A percentile compares a stretch with the other conserved stretches of the same genome.
phyloP scores from a whole-genome alignment of 1,140 invertebrate genomes.

The Brachionus plicatilis region DNA sequence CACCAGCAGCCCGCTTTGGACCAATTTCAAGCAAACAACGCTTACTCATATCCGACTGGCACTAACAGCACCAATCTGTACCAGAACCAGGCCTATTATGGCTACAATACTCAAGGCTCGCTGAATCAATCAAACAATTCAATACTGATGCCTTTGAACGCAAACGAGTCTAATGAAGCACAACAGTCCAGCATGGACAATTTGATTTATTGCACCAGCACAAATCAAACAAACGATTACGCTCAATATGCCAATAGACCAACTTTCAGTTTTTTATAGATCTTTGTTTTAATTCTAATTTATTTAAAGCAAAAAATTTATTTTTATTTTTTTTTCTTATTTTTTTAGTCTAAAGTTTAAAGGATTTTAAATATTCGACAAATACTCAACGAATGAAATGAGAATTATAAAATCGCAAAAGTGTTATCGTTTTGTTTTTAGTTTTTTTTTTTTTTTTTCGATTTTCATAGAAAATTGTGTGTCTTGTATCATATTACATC shows the following conservation, averaged over 20 bases:
- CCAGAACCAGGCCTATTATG: not conserved
- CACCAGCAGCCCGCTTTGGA: not conserved
- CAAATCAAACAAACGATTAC: not conserved
- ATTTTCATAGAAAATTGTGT: not conserved
- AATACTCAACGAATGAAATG: slow-evolving; percentile 36
- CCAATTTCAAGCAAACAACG: not conserved
- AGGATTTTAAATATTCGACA: not conserved
- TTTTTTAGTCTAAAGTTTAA: slow-evolving; percentile 16
- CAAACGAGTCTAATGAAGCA: not conserved
- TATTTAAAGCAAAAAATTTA: slow-evolving; percentile 29
- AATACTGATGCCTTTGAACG: not conserved
- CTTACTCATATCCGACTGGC: not conserved
- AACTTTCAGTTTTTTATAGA: slow-evolving; percentile 17
- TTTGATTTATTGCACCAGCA: not conserved
- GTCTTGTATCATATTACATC: not conserved
- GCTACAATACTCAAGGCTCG: not conserved
- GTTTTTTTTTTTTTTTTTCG: slow-evolving; percentile 3
- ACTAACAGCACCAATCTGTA: not conserved
- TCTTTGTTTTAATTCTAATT: not conserved
- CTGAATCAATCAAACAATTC: not conserved
- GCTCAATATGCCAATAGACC: slow-evolving; percentile 7
- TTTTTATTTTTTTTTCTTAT: not conserved
- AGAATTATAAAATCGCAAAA: slow-evolving; percentile 28
- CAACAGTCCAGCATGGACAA: not conserved
- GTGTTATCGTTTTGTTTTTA: not conserved